A percentile compares a stretch with the other conserved stretches of the same genome.
These are phyloP conservation scores for Denticeps clupeoides DNA, from an alignment of 2,797 vertebrate genomes.

Conservation along the genomic window DNA sequence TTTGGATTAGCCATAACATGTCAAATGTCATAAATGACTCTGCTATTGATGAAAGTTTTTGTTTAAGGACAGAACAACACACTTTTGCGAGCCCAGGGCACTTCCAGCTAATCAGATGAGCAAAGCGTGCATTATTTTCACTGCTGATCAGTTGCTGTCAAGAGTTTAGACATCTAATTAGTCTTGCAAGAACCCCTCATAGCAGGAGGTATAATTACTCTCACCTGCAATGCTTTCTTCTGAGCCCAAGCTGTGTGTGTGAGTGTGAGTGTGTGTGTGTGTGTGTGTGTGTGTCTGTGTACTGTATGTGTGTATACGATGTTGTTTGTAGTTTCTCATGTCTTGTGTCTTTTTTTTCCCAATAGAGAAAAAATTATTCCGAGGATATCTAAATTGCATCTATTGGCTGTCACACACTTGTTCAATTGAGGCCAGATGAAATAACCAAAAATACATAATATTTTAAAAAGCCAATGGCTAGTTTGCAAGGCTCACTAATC, in stretches of 20 bases:
- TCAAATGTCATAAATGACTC: too few relatives aligned
- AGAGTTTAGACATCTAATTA: constrained; percentile 19
- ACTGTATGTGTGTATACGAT: not conserved
- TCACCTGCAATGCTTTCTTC: constrained; percentile 14
- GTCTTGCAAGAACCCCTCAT: constrained; percentile 8
- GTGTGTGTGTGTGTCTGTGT: not conserved
- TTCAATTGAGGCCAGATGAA: too few relatives aligned
- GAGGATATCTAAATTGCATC: too few relatives aligned
- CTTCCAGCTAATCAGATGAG: constrained; percentile 8
- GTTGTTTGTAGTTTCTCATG: constrained; percentile 1
- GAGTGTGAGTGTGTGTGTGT: constrained; percentile 1
- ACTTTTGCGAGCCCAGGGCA: too few relatives aligned
- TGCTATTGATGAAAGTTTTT: too few relatives aligned
- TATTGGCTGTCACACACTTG: too few relatives aligned
- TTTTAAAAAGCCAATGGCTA: constrained; percentile 53
- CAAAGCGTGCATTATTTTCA: constrained; percentile 1
- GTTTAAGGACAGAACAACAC: too few relatives aligned
- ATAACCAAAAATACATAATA: constrained; percentile 24
- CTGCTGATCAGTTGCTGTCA: not conserved
- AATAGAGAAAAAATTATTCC: too few relatives aligned
- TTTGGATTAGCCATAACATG: too few relatives aligned
- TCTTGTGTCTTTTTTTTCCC: constrained; percentile 27
- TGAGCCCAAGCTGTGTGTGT: constrained; percentile 1
- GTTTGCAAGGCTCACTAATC: constrained; percentile 53
- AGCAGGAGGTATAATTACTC: constrained; percentile 12